Base-by-base conservation (phyloP, 2,888 invertebrate genomes). In the Lissocephala sabroskyi region DNA sequence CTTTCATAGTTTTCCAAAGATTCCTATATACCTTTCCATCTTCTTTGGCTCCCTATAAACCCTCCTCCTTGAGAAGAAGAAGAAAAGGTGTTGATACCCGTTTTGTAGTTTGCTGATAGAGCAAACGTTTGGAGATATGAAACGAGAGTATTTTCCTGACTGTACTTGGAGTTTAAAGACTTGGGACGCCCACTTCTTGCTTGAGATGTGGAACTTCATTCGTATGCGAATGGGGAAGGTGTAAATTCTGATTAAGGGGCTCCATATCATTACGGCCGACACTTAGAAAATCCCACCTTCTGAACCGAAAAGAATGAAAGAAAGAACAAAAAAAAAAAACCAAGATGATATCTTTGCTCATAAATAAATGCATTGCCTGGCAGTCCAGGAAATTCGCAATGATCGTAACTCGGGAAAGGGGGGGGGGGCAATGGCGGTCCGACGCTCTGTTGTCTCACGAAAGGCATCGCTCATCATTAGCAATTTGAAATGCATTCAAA, bases 341-440 rank as follows among this genome's bases (percentile, higher is more conserved):
- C 4, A 3, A 35, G 68, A 78, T 68, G 50, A 56, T 74, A 79
- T 77, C 79, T 44, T 44, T 36, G 54, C 77, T 71, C 79, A 71
- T 77, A 71, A 71, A 79, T 71, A 71, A 71, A 79, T 71, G 77
- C 62, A 71, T 79, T 79, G 76, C 78, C 70, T 74, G 79, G 54
- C 59, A 52, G 54, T 42, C 56, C 28, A 41, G 42, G 55, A 42
- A 45, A 14, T 41, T 41, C 28, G 16, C 28, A 41, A 41, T 41
- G 28, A 40, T 19, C 50, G 26, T 13, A 49, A 36, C 36, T 28
- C 10, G 11, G 19, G 19, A 5, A 5, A 23, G 7, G 23, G 19
- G 3, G 23, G 4, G 16, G 14, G 26, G 16, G 29, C 6, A 13
- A 6, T 11, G 16, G 26, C 9, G 13, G 28, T 28, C 26, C 10